Base-by-base conservation (phyloP, 2,113 vertebrate genomes). In the Trichomycterus rosablanca region DNA sequence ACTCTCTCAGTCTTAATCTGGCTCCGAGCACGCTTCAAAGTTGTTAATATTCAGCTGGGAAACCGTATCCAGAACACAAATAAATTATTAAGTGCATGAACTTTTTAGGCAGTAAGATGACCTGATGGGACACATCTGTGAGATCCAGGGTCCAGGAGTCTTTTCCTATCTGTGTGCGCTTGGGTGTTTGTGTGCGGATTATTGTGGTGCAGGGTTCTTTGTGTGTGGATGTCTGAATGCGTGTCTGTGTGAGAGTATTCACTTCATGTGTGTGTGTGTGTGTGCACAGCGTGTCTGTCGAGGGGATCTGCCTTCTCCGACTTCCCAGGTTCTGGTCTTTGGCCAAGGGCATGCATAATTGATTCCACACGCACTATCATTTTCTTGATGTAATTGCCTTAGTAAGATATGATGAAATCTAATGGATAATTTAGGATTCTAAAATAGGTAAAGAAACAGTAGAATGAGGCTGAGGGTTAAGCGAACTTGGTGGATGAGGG, bases 1-100 rank as follows among this genome's bases (percentile, higher is more conserved):
- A 89, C 90, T 92, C 80, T 82, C 76, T 79, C 71, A 86, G 80
- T 86, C 83, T 76, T 82, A 76, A 89, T 87, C 87, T 89, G 72
- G 78, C 89, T 91, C 91, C 88, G 90, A 92, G 87, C 91, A 82
- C 78, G 90, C 89, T 89, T 91, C 90, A 95, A 93, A 97, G 93
- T 93, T 93, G 90, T 96, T 97, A 94, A 97, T 97, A 98, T 97
- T 97, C 93, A 94, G 85, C 89, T 89, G 90, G 89, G 93, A 95
- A 97, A 98, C 93, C 90, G 90, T 92, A 97, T 96, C 93, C 93
- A 93, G 91, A 95, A 89, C 90, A 89, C 92, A 93, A 89, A 92
- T 98, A 95, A 97, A 97, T 98, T 95, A 98, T 97, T 98, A 94
- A 98, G 92, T 84, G 88, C 90, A 92, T 95, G 92, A 98, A 97